Base-by-base conservation (phyloP, 2,888 invertebrate genomes). In the Colletes collaris region DNA sequence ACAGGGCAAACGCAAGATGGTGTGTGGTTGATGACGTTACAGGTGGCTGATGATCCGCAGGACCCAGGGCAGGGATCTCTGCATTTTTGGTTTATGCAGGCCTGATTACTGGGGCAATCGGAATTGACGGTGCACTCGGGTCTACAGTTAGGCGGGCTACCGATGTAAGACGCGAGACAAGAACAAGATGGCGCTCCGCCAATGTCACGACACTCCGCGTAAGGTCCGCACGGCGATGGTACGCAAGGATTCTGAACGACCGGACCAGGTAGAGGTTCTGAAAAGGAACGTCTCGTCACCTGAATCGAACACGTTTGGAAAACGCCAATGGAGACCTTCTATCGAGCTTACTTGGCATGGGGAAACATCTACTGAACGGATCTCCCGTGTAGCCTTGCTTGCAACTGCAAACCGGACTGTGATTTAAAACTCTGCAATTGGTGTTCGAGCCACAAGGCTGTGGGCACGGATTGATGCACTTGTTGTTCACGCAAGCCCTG, bases 31-130 rank as follows among this genome's bases (percentile, higher is more conserved):
- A 95, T 94, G 4, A 97, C 96, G 59, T 92, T 92, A 89, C 96
- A 95, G 86, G 94, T 93, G 72, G 96, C 94, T 86, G 94, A 94
- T 73, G 95, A 88, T 67, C 96, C 96, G 89, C 96, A 97, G 6
- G 96, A 96, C 8, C 97, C 97, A 4, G 96, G 96, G 88, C 97
- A 97, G 13, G 97, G 97, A 91, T 97, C 97, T 84, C 93, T 94
- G 91, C 97, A 97, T 91, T 95, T 96, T 89, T 96, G 95, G 86
- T 95, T 95, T 60, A 97, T 96, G 89, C 97, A 97, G 58, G 97
- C 96, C 86, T 95, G 94, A 90, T 96, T 95, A 88, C 95, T 96
- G 8, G 95, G 93, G 91, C 97, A 97, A 88, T 97, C 97, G 0
- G 96, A 94, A 90, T 96, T 96, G 35, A 96, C 95, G 13, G 94